phyloP scores from a whole-genome alignment of 2,113 vertebrate genomes.

The Megaceryle torquata region DNA sequence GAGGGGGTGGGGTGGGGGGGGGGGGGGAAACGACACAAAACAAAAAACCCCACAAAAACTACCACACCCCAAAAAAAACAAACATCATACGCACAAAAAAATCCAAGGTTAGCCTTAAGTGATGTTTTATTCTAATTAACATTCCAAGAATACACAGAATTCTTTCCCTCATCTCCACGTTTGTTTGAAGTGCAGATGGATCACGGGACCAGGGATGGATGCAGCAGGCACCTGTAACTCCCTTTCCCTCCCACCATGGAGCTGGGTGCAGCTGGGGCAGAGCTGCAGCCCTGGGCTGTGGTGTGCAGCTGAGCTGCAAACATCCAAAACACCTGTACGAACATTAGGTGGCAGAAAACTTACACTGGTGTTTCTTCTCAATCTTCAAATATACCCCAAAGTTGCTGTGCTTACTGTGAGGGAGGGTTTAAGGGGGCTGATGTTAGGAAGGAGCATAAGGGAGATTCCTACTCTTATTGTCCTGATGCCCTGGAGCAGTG shows the following conservation, averaged over 20 bases:
- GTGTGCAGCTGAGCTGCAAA: background rate
- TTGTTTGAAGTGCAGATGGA: background rate
- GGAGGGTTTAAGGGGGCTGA: background rate
- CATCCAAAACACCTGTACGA: background rate
- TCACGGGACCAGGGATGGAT: fast-evolving
- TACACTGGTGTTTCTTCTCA: background rate
- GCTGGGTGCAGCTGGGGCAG: background rate
- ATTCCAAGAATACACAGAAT: background rate
- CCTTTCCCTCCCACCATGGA: background rate
- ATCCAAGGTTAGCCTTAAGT: background rate
- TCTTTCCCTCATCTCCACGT: background rate
- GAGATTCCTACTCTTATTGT: fast-evolving
- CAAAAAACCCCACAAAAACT: too few relatives aligned
- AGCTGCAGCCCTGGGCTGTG: fast-evolving
- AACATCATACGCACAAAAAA: background rate
- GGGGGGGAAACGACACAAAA: too few relatives aligned
- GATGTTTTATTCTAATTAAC: background rate
- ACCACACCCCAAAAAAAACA: too few relatives aligned
- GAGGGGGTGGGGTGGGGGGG: too few relatives aligned
- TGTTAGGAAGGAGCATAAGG: background rate
- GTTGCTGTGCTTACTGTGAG: background rate
- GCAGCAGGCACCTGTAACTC: fast-evolving
- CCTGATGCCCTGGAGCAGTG: background rate
- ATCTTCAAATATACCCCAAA: fast-evolving
- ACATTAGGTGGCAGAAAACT: fast-evolving